A percentile compares a stretch with the other conserved stretches of the same genome.
Evolutionary conservation across 2,113 vertebrate genomes (phyloP).

Genomic region (Siniperca knerii): DNA sequence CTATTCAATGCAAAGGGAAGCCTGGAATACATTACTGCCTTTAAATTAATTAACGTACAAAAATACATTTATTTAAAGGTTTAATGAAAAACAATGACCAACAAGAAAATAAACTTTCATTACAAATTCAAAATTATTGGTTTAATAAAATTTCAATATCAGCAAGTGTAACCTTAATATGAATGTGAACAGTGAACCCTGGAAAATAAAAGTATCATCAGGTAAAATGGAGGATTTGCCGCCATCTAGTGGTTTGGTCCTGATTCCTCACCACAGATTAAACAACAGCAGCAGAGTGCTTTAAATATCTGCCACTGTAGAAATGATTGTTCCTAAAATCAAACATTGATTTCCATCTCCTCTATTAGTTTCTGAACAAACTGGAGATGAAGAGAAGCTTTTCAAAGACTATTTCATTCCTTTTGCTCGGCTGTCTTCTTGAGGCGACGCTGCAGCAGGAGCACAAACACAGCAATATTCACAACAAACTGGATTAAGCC

Average conservation of each 20-base stretch:
- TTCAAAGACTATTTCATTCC: slow-evolving; percentile 35
- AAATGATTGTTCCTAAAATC: background rate
- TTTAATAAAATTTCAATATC: background rate
- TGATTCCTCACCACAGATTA: background rate
- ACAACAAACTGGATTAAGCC: slow-evolving; percentile 88
- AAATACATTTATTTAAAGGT: slow-evolving; percentile 1
- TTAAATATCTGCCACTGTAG: background rate
- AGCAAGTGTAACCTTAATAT: background rate
- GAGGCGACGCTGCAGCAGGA: slow-evolving; percentile 79
- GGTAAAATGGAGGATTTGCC: slow-evolving; percentile 41
- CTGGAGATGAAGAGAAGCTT: background rate
- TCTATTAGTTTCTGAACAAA: background rate
- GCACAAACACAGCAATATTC: slow-evolving; percentile 83
- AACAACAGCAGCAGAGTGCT: background rate
- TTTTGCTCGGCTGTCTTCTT: slow-evolving; percentile 29
- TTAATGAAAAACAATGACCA: slow-evolving; percentile 16
- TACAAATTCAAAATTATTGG: background rate
- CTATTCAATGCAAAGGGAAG: background rate
- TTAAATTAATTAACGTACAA: background rate
- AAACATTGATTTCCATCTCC: background rate
- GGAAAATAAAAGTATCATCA: background rate
- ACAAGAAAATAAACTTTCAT: slow-evolving; percentile 23
- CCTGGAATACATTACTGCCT: background rate
- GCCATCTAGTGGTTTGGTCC: slow-evolving; percentile 54
- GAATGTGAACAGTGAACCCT: background rate